phyloP scores from a whole-genome alignment of 2,113 vertebrate genomes.

The Chitala chitala region DNA sequence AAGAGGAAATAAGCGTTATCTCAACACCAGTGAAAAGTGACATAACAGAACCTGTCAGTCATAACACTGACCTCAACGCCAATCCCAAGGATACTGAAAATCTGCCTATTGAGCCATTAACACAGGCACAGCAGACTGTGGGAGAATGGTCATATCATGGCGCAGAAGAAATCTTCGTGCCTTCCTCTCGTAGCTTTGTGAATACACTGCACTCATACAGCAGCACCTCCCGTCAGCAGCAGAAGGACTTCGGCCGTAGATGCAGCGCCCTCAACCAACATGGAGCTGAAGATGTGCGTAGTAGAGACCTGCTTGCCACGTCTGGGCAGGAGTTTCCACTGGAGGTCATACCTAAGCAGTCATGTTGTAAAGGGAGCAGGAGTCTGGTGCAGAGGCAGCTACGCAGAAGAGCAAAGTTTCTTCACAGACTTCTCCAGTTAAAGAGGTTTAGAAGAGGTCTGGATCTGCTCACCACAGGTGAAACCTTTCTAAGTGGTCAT shows the following conservation, averaged over 20 bases:
- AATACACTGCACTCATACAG: constrained; percentile 74
- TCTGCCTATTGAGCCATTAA: not conserved
- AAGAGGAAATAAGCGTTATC: not conserved
- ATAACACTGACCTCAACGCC: not conserved
- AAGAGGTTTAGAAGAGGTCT: constrained; percentile 58
- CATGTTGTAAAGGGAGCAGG: not conserved
- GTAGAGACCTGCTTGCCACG: not conserved
- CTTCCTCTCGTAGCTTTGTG: constrained; percentile 67
- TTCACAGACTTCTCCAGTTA: constrained; percentile 41
- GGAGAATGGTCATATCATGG: constrained; percentile 24
- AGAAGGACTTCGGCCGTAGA: constrained; percentile 35
- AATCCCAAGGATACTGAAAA: not conserved
- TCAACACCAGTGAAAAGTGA: not conserved
- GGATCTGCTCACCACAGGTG: constrained; percentile 4
- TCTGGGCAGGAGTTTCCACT: not conserved
- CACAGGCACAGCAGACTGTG: not conserved
- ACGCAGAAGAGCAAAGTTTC: not conserved
- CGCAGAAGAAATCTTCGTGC: constrained; percentile 47
- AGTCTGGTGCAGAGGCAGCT: not conserved
- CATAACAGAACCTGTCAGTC: not conserved
- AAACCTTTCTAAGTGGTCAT: constrained; percentile 22
- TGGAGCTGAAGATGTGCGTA: not conserved
- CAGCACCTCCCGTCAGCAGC: constrained; percentile 62
- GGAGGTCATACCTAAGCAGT: not conserved
- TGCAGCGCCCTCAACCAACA: no score